phyloP scores from a whole-genome alignment of 2,888 invertebrate genomes.

The Phorcus lineatus region DNA sequence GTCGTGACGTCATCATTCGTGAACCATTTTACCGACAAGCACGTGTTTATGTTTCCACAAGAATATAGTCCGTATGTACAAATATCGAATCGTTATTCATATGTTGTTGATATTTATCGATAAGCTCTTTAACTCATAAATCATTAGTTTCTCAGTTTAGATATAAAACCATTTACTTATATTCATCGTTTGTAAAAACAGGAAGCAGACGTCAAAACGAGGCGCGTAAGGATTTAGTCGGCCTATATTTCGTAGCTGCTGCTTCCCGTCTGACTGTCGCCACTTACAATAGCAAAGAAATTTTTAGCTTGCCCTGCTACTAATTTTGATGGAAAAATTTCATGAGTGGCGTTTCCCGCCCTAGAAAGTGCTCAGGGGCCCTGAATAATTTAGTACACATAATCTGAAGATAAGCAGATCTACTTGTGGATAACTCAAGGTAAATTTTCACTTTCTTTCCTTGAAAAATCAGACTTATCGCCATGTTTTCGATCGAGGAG shows the following conservation, averaged over 20 bases:
- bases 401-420: slow-evolving; percentile 11
- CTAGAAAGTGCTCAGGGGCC: slow-evolving; percentile 7
- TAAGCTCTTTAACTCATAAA: no score
- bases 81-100: background rate
- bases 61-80: slow-evolving; percentile 17
- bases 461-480: background rate
- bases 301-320: slow-evolving; percentile 35
- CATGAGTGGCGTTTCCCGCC: slow-evolving; percentile 37
- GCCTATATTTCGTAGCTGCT: slow-evolving; percentile 50
- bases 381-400: slow-evolving; percentile 8
- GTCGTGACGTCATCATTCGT: slow-evolving; percentile 63
- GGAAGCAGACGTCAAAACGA: slow-evolving; percentile 18
- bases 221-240: slow-evolving; percentile 31
- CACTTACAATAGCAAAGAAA: slow-evolving; percentile 62
- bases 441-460: slow-evolving; percentile 35
- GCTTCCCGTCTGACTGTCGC: slow-evolving; percentile 72
- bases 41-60: slow-evolving; percentile 10
- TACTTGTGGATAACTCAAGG: slow-evolving; percentile 24
- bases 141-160: background rate
- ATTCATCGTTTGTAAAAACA: slow-evolving; percentile 23
- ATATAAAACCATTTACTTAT: no score
- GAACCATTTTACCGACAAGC: slow-evolving; percentile 61
- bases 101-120: no score
- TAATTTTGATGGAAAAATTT: slow-evolving; percentile 38
- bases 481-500: slow-evolving; percentile 24